phyloP scores from a whole-genome alignment of 1,140 invertebrate species.

The Lordiphosa collinella region DNA sequence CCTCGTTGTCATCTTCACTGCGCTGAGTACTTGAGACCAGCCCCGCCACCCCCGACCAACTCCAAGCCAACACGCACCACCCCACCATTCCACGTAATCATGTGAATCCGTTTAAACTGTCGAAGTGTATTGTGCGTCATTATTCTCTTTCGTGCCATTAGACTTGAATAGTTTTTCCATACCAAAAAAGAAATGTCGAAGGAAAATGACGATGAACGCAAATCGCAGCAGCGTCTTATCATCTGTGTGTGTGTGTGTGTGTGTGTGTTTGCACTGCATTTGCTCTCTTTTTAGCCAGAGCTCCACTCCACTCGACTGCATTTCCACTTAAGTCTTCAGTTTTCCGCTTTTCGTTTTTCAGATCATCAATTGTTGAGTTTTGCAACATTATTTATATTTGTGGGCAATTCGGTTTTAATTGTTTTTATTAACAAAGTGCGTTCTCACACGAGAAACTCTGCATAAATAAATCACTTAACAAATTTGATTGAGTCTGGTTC shows the following conservation, averaged over 20 bases:
- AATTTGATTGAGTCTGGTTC: conserved; percentile 46
- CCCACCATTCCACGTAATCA: conserved; percentile 47
- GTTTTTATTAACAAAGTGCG: conserved; percentile 53
- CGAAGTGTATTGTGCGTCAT: conserved; percentile 76
- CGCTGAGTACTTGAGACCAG: neutral
- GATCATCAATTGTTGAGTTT: conserved; percentile 17
- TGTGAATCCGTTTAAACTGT: conserved; percentile 75
- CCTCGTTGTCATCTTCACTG: conserved; percentile 11
- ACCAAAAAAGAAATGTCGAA: conserved; percentile 26
- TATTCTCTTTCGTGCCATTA: conserved; percentile 79
- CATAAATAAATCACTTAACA: conserved; percentile 68
- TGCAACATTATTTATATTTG: conserved; percentile 46
- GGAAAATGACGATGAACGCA: conserved; percentile 38
- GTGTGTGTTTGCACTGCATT: conserved; percentile 12
- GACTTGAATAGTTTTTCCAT: conserved; percentile 78
- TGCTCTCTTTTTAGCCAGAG: conserved; percentile 4
- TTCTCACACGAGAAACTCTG: conserved; percentile 33
- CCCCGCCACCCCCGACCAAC: neutral
- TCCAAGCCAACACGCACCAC: neutral
- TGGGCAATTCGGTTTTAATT: conserved; percentile 63
- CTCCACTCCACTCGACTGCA: conserved; percentile 30
- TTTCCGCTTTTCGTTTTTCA: conserved; percentile 4
- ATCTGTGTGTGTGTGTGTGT: conserved; percentile 22
- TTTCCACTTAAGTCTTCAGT: conserved; percentile 39
- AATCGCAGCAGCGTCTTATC: conserved; percentile 45